Evolutionary conservation across 1,140 invertebrate species (phyloP).

Genomic region (Drosophila ananassae): DNA sequence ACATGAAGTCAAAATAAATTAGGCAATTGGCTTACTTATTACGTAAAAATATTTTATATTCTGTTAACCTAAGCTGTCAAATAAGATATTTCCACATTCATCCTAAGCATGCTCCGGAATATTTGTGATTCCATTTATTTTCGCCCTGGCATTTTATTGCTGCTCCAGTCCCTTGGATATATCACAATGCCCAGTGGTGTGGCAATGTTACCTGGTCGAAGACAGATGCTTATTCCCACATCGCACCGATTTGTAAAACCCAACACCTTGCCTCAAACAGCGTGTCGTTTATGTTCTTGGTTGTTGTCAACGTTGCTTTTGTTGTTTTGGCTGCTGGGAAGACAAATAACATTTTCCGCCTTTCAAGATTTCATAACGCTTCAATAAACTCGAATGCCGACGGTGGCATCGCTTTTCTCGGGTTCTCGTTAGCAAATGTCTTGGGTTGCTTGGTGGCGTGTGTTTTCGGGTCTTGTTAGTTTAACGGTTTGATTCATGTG

Average conservation of each 20-base stretch:
- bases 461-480: constrained; percentile 47
- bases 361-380: constrained; percentile 58
- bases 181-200: constrained; percentile 22
- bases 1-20: neutral
- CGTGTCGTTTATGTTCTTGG: constrained; percentile 16
- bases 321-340: constrained; percentile 22
- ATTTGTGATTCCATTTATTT: constrained; percentile 22
- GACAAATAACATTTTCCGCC: constrained; percentile 58
- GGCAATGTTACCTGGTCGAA: constrained; percentile 9
- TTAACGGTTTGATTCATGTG: constrained; percentile 61
- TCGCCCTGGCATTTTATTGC: constrained; percentile 7
- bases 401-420: constrained; percentile 14
- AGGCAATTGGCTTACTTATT: neutral
- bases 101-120: neutral
- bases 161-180: constrained; percentile 20
- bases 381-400: constrained; percentile 46
- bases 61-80: neutral
- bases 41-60: neutral
- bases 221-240: constrained; percentile 52
- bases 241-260: constrained; percentile 56
- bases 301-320: constrained; percentile 37
- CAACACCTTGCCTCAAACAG: constrained; percentile 35
- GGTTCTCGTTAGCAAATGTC: constrained; percentile 51
- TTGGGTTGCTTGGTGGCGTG: constrained; percentile 20
- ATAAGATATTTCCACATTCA: neutral